Evolutionary conservation across 2,797 vertebrate species (phyloP), one percentile per base, ranked within the genome.

Genomic region (Pseudochaenichthys georgianus): DNA sequence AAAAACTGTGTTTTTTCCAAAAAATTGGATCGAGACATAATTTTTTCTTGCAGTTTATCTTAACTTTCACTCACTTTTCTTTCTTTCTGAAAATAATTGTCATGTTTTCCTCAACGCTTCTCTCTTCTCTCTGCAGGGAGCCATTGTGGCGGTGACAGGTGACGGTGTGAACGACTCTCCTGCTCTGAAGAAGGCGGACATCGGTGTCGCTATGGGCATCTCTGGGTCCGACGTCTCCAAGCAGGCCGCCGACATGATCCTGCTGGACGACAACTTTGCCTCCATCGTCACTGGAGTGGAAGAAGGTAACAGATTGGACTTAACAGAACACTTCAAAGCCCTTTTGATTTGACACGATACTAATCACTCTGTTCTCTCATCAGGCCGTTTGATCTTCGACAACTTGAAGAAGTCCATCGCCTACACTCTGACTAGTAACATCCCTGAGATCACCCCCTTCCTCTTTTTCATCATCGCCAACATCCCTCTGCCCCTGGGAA

Each of bases 401-500:
- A 99, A 99, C 94, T 90, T 99, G 93, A 99, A 99, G 94, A 98
- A 99, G 87, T 99, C 98, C 64, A 99, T 99, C 38, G 98, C 97
- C 61, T 98, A 99, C 90, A 99, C 98, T 57, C 93, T 99, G 90
- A 99, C 98, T 85, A 99, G 97, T 85, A 99, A 99, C 94, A 99
- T 99, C 89, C 98, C 98, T 0, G 98, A 99, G 92, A 99, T 99
- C 87, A 96, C 98, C 0, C 97, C 97, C 5, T 99, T 99, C 95
- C 95, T 99, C 80, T 89, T 99, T 83, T 99, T 99, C 94, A 98
- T 99, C 88, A 96, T 97, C 28, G 98, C 96, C 3, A 97, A 95
- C 94, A 98, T 99, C 86, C 98, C 98, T 48, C 95, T 99, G 64
- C 97, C 98, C 0, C 93, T 99, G 91, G 98, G 98, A 57, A 98